Base-by-base conservation (phyloP, 1,140 invertebrate genomes). In the Homarus americanus region DNA sequence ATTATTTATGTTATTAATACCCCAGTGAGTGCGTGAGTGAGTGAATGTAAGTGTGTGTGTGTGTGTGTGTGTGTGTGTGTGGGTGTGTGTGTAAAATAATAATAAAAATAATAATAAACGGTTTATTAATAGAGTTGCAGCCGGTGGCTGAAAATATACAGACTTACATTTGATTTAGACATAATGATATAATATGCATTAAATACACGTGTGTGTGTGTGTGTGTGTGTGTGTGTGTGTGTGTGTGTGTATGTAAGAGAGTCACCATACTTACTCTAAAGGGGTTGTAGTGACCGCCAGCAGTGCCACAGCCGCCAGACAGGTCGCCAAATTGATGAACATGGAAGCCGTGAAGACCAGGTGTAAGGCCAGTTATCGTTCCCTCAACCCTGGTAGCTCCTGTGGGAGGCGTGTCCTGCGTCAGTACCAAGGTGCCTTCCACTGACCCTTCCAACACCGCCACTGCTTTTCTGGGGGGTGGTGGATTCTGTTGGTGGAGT, bases 241-340 rank as follows among this genome's bases (percentile, higher is more conserved):
- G n/a, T n/a, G n/a, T n/a, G n/a, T n/a, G n/a, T n/a, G n/a, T n/a
- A n/a, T n/a, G n/a, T n/a, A n/a, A n/a, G n/a, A n/a, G n/a, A n/a
- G n/a, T n/a, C n/a, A n/a, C n/a, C n/a, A n/a, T n/a, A 17, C 63
- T 63, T 76, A 92, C 92, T 72, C 41, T 96, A 76, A 95, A 93
- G 0, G 98, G 99, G 95, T 99, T 99, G 95, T 98, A 99, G 95
- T 99, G 99, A 0, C 98, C 95, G 0, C 98, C 99, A 32, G 99
- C 98, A 80, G 97, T 98, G 3, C 96, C 98, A 94, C 99, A 99
- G 0, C 98, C 98, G 94, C 99, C 98, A 58, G 98, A 98, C 92
- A 98, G 97, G 94, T 99, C 98, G 1, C 99, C 99, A 94, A 98
- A 99, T 95, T 99, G 97, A 94, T 99, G 99, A 82, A 99, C 96